Conservation (phyloP, 1,140 invertebrate species). For the Limonius californicus region DNA sequence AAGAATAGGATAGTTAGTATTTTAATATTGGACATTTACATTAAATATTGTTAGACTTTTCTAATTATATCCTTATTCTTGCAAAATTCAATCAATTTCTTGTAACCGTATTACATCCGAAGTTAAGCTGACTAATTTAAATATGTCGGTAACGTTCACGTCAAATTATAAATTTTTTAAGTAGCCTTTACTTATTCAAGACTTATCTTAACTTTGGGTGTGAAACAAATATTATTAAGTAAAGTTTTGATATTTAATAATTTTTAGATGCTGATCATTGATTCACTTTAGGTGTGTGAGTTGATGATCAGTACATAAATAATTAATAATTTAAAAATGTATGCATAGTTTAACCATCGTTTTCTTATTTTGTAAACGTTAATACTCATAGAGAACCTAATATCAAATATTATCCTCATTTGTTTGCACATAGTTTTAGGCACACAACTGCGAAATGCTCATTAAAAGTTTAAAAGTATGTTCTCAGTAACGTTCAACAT, state of each 20-base stretch:
- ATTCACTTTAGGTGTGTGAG: too few species aligned
- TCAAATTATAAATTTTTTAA: too few species aligned
- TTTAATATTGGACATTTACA: slow-evolving; percentile 14
- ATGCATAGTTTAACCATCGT: background rate
- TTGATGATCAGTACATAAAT: too few species aligned
- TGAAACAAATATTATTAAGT: too few species aligned
- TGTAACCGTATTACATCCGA: background rate
- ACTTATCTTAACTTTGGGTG: too few species aligned
- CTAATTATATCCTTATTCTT: background rate
- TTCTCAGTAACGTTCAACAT: background rate
- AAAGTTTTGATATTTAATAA: too few species aligned
- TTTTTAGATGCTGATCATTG: too few species aligned
- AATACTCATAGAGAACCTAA: background rate
- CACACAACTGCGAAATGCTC: background rate
- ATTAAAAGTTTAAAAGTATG: slow-evolving; percentile 1
- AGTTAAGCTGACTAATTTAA: too few species aligned
- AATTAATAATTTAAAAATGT: too few species aligned
- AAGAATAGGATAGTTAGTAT: slow-evolving; percentile 17
- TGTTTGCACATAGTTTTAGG: slow-evolving; percentile 2
- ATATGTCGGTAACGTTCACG: too few species aligned
- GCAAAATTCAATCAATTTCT: background rate
- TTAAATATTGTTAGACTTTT: slow-evolving; percentile 7
- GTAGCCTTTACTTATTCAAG: too few species aligned
- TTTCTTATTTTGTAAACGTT: background rate
- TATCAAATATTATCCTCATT: too few species aligned